Conservation (phyloP, 1,140 invertebrate species). For the Tribolium castaneum region DNA sequence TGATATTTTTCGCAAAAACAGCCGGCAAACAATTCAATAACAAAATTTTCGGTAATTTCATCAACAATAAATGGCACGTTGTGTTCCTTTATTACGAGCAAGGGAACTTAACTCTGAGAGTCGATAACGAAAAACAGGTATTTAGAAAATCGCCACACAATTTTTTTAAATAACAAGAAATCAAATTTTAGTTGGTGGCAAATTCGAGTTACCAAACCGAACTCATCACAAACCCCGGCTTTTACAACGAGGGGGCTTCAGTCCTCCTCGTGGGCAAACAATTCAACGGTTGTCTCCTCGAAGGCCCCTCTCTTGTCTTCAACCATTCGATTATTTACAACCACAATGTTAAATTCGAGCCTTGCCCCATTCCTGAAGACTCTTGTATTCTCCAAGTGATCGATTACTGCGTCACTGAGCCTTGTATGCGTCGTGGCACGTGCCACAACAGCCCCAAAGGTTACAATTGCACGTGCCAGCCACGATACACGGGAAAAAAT, state of each 20-base stretch:
- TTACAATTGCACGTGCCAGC: constrained; percentile 82
- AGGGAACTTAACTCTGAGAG: constrained; percentile 73
- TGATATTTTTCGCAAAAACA: constrained; percentile 72
- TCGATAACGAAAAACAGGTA: constrained; percentile 66
- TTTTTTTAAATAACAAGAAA: constrained; percentile 39
- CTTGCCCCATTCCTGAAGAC: constrained; percentile 77
- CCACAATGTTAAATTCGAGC: constrained; percentile 77
- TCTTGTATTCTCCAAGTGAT: constrained; percentile 69
- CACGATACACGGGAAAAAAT: constrained; percentile 84
- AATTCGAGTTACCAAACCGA: constrained; percentile 83
- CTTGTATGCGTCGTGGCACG: constrained; percentile 83
- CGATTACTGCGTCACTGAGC: constrained; percentile 81
- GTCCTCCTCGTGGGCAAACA: constrained; percentile 80
- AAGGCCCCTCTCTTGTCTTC: constrained; percentile 85
- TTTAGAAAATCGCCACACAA: neutral
- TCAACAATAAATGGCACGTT: constrained; percentile 85
- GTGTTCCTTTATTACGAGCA: constrained; percentile 75
- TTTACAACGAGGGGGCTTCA: constrained; percentile 68
- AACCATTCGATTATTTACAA: constrained; percentile 70
- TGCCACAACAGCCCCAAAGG: constrained; percentile 79
- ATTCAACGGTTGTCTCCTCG: constrained; percentile 84
- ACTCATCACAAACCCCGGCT: constrained; percentile 74
- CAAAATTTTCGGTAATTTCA: constrained; percentile 72
- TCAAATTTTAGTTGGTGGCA: constrained; percentile 72
- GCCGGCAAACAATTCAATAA: constrained; percentile 71